Evolutionary conservation across 2,113 vertebrate species (phyloP).

Genomic region (Candoia aspera): DNA sequence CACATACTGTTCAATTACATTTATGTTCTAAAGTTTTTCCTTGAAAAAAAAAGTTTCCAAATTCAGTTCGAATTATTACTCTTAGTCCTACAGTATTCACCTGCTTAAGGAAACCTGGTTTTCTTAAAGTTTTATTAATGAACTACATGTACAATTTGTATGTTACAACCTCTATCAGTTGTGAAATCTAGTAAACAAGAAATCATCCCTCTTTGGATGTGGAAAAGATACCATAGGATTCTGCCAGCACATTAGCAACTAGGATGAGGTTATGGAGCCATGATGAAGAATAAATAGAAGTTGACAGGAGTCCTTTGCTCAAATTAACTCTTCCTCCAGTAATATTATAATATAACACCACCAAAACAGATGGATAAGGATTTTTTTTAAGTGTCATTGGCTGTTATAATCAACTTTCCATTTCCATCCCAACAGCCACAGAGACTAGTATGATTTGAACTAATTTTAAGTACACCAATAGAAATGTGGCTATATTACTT

Average conservation of each 20-base stretch:
- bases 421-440: neutral
- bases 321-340: neutral
- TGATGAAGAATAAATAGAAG: neutral
- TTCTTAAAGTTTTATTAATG: neutral
- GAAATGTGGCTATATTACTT: neutral
- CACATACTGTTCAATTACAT: neutral
- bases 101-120: neutral
- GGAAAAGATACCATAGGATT: neutral
- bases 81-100: neutral
- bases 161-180: neutral
- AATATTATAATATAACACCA: neutral
- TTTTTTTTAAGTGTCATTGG: neutral
- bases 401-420: neutral
- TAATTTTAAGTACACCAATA: neutral
- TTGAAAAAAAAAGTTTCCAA: neutral
- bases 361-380: neutral
- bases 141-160: neutral
- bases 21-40: neutral
- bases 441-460: neutral
- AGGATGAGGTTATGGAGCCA: neutral
- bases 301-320: neutral
- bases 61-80: neutral
- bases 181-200: neutral
- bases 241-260: neutral
- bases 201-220: neutral